Base-by-base conservation (phyloP, 2,113 vertebrate species). In the Amphiprion percula region DNA sequence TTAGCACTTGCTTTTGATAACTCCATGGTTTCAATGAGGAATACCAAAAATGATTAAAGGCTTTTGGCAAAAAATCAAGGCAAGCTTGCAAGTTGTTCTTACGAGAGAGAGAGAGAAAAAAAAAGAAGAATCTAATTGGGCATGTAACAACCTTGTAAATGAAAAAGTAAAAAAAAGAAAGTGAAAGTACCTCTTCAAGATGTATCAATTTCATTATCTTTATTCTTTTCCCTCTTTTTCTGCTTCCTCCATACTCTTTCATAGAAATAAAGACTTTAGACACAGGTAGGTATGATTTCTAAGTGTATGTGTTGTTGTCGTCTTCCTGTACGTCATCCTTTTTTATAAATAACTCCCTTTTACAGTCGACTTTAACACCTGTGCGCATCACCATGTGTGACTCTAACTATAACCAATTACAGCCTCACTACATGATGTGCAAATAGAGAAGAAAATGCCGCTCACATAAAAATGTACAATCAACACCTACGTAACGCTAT, bases 191-290 rank as follows among this genome's bases (percentile, higher is more conserved):
- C 41, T 66, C 30, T 64, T 60, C 24, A 47, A 44, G n/a, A 76
- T 76, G 53, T 71, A 28, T 50, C 16, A 64, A 37, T 86, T 60
- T 83, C 46, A 74, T 67, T 65, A 49, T 80, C 46, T 87, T 59
- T 41, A 63, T 53, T 77, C 56, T 65, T 73, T 82, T 47, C n/a
- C 60, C 66, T 75, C 87, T 85, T 92, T 89, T 81, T 89, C 91
- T 89, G 88, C 86, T 94, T 83, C 88, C 88, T 93, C 44, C 68
- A 41, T 44, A 93, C 92, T 95, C 93, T 82, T 91, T 93, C 87
- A 87, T 96, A 99, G 98, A 97, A 99, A 99, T 96, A 99, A 99
- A 96, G 98, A 99, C 96, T 99, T 99, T 96, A 97, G 97, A 96
- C 98, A 99, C 97, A 99, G 98, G 98, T 99, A 98, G 96, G 98